phyloP scores from a whole-genome alignment of 1,140 invertebrate genomes.

The Drosophila sproati region DNA sequence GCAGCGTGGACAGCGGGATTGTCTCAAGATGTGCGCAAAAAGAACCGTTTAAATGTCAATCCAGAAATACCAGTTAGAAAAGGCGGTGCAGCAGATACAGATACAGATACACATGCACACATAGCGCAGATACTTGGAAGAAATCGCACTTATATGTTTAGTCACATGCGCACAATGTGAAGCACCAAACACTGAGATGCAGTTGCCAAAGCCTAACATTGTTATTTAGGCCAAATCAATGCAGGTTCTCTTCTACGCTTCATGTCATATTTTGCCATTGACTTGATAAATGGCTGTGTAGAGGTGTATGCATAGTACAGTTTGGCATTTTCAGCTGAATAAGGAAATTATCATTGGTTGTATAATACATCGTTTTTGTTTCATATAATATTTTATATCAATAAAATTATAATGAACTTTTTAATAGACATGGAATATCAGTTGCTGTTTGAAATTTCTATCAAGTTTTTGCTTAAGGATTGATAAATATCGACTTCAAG shows the following conservation, averaged over 20 bases:
- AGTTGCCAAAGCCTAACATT: constrained; percentile 59
- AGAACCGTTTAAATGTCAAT: constrained; percentile 84
- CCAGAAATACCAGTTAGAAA: constrained; percentile 83
- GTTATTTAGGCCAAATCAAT: constrained; percentile 73
- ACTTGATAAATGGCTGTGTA: constrained; percentile 10
- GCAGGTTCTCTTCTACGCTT: constrained; percentile 39
- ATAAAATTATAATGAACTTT: too few species aligned
- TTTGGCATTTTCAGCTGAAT: background rate
- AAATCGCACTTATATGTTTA: constrained; percentile 76
- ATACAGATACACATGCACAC: constrained; percentile 13
- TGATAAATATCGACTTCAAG: too few species aligned
- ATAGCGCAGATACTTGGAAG: constrained; percentile 61
- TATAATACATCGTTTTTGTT: too few species aligned
- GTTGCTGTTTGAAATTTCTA: too few species aligned
- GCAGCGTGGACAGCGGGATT: constrained; percentile 50
- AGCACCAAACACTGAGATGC: constrained; percentile 61
- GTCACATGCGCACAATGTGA: constrained; percentile 72
- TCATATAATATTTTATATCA: too few species aligned
- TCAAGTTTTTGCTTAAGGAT: too few species aligned
- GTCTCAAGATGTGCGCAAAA: constrained; percentile 79
- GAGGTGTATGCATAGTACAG: background rate
- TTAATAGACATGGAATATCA: too few species aligned
- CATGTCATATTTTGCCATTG: constrained; percentile 45
- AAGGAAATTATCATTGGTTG: too few species aligned
- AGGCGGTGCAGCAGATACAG: constrained; percentile 56